Evolutionary conservation across 1,140 invertebrate species (phyloP).

Genomic region (Zaprionus davidi): DNA sequence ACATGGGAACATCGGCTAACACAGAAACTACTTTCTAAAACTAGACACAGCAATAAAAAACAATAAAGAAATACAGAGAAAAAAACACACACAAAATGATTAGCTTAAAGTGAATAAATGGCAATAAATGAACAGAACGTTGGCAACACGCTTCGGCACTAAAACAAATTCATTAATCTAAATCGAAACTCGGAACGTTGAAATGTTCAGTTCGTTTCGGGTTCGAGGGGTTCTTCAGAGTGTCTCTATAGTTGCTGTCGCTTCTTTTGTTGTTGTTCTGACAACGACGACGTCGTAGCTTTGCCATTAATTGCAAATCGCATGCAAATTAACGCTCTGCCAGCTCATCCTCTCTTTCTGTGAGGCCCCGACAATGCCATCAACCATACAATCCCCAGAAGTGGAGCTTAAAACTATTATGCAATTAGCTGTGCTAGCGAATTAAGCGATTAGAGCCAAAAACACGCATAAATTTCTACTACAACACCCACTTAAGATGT

Average conservation of each 20-base stretch:
- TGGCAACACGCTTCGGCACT: slow-evolving; percentile 31
- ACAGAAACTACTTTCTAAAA: slow-evolving; percentile 76
- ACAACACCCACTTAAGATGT: slow-evolving; percentile 71
- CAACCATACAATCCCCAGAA: not conserved
- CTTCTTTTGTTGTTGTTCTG: slow-evolving; percentile 8
- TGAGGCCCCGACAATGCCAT: not conserved
- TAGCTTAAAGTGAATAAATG: slow-evolving; percentile 44
- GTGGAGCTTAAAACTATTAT: slow-evolving; percentile 66
- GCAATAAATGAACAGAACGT: slow-evolving; percentile 28
- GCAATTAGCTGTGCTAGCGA: slow-evolving; percentile 67
- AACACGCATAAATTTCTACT: slow-evolving; percentile 67
- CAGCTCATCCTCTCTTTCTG: slow-evolving; percentile 14
- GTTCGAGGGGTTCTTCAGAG: slow-evolving; percentile 11
- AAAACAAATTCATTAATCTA: slow-evolving; percentile 50
- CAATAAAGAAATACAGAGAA: not conserved
- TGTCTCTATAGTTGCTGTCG: slow-evolving; percentile 9
- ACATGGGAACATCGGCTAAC: not conserved
- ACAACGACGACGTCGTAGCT: slow-evolving; percentile 11
- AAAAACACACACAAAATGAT: slow-evolving; percentile 27
- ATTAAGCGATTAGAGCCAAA: slow-evolving; percentile 73
- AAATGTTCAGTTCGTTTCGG: slow-evolving; percentile 12
- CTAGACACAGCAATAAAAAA: slow-evolving; percentile 33
- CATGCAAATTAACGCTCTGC: slow-evolving; percentile 65
- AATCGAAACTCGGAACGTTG: slow-evolving; percentile 41
- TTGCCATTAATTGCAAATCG: slow-evolving; percentile 66